Evolutionary conservation across 2,113 vertebrate species (phyloP), one percentile per base, ranked within the genome.

Genomic region (Nestor notabilis): DNA sequence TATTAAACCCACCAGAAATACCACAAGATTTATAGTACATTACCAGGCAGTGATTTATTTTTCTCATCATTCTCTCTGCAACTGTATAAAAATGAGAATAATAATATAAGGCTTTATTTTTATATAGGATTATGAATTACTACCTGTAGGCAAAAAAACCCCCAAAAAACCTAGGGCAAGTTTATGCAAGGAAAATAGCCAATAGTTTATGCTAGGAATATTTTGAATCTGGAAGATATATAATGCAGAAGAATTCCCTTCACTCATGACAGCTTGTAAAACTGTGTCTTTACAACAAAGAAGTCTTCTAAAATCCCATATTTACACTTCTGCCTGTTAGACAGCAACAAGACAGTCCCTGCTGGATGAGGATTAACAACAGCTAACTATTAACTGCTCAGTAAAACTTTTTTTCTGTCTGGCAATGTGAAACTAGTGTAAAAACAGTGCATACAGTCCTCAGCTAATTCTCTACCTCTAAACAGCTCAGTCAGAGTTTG

Each of bases 11-110:
- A 63, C 20, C 46, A 76, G 83, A 65, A 95, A 86, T 23, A 20
- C 11, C 33, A 15, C 8, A 80, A 74, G 91, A 94, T 96, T 96
- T 78, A 82, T 49, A 47, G 77, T 27, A 89, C 79, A 66, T 87
- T 83, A 75, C 63, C 89, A 79, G 76, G 83, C 39, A 94, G 85
- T 91, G 84, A 82, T 96, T 93, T 76, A 92, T 93, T 90, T 74
- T 86, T 74, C 83, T 92, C 49, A 77, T 87, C 72, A 27, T 92
- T 78, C 44, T 83, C 41, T 69, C 53, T 63, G 63, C 43, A 69
- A 79, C 23, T 31, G 33, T 41, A 82, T 79, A 44, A 68, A 91
- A 82, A 70, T 5, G 19, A 89, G 65, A 92, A 76, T 64, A 78
- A 80, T 74, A 52, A 87, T 70, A 95, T 83, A 92, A 92, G 46